Evolutionary conservation across 1,140 invertebrate genomes (phyloP).

Genomic region (Solenopsis fugax): DNA sequence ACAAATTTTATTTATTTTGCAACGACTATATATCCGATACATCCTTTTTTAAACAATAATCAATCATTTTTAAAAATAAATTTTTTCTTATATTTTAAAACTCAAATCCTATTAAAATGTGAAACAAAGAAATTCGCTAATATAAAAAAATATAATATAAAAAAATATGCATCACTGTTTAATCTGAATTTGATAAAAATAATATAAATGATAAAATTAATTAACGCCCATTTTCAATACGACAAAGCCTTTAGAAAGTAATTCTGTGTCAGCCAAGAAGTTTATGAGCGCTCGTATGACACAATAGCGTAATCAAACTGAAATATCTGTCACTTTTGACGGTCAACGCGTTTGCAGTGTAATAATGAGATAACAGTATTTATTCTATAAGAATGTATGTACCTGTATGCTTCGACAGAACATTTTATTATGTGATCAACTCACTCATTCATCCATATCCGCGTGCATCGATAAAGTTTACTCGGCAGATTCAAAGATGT

Average conservation of each 20-base stretch:
- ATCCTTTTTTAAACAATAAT: background rate
- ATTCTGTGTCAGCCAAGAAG: background rate
- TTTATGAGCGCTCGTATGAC: conserved; percentile 1
- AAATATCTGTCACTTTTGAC: conserved; percentile 50
- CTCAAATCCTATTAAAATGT: background rate
- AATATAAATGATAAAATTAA: background rate
- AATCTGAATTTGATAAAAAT: background rate
- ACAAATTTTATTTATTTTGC: too few relatives aligned
- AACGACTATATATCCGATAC: too few relatives aligned
- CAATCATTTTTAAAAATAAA: background rate
- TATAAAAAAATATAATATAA: background rate
- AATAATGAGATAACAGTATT: conserved; percentile 46
- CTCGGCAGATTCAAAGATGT: conserved; percentile 10
- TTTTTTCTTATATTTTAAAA: background rate
- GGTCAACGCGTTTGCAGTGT: background rate
- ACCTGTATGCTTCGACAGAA: background rate
- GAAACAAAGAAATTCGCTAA: background rate
- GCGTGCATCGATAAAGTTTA: conserved; percentile 17
- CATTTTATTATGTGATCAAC: conserved; percentile 10
- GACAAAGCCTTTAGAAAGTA: background rate
- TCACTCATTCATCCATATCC: conserved; percentile 24
- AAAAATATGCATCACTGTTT: background rate
- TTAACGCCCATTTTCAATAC: background rate
- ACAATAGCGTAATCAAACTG: conserved; percentile 24
- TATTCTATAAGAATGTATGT: background rate